Evolutionary conservation across 1,140 invertebrate genomes (phyloP), one percentile per base, ranked within the genome.

Genomic region (Bombus difficillimus): DNA sequence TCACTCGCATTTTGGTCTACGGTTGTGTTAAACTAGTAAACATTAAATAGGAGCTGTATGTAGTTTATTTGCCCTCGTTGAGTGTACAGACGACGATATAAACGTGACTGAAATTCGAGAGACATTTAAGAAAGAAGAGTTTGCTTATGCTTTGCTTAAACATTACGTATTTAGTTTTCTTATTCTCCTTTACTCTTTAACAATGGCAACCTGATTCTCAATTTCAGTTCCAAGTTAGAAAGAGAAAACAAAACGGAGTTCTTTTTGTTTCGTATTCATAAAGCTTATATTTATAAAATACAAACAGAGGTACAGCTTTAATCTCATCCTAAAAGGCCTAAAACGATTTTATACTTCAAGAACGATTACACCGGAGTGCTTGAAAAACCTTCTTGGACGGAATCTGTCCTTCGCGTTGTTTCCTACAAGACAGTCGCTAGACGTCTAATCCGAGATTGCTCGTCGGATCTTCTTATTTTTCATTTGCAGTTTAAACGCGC

Each of bases 401-500:
- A 39, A 25, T 5, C 9, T 22, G 41, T 39, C 18, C 1, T 41
- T 34, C 25, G 28, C 37, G 37, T 59, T 59, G 47, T 81, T 81
- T 41, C 47, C 12, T 22, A 1, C 22, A 18, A 6, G 34, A 32
- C 10, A 41, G 37, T 32, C 18, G n/a, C 39, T 32, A 18, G 28
- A 18, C 47, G 12, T 13, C 47, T 73, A 73, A 81, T 73, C 53
- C 80, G 12, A 62, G 80, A 25, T 59, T 43, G n/a, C 25, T 32
- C 15, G 5, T 12, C 39, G 69, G 15, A 41, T 73, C 53, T 59
- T 18, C 79, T 62, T 81, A 62, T 41, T 81, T 81, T 81, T 81
- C 71, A 81, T 81, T 73, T 43, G 18, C 15, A 43, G 68, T 69
- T 72, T 72, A 72, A 81, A 25, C 68, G 37, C 32, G 47, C 79